These are phyloP conservation scores for Sialia sialis DNA, from an alignment of 2,113 vertebrate species.

Conservation along the genomic window DNA sequence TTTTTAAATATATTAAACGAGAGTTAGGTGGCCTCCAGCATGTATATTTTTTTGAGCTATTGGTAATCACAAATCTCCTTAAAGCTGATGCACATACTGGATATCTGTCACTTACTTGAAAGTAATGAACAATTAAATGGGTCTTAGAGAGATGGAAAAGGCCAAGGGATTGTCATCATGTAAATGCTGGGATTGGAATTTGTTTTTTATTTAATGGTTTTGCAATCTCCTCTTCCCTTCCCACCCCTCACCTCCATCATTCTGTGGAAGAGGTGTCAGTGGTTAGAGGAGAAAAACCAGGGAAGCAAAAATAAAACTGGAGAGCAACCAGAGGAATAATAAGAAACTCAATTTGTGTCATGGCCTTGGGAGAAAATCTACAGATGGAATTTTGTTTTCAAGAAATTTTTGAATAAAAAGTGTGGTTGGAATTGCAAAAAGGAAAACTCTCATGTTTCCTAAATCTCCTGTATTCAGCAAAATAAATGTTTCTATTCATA, in stretches of 20 bases:
- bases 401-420: not conserved
- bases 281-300: not conserved
- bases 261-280: not conserved
- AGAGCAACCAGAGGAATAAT: not conserved
- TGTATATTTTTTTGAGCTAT: not conserved
- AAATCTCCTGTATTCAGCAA: not conserved
- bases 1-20: not conserved
- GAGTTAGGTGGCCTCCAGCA: not conserved
- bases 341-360: not conserved
- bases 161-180: not conserved
- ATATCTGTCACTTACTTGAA: not conserved
- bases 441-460: not conserved
- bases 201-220: not conserved
- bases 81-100: not conserved
- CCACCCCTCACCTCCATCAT: not conserved
- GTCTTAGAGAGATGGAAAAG: not conserved
- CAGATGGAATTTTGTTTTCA: not conserved
- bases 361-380: not conserved
- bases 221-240: not conserved
- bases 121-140: not conserved
- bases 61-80: not conserved
- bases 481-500: not conserved
- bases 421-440: not conserved
- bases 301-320: not conserved
- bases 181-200: not conserved